Percentiles rank a stretch among this genome's conserved stretches.
These are phyloP conservation scores for Microcebus jonahi DNA, from an alignment of 2,113 vertebrate genomes.

Conservation along the genomic window DNA sequence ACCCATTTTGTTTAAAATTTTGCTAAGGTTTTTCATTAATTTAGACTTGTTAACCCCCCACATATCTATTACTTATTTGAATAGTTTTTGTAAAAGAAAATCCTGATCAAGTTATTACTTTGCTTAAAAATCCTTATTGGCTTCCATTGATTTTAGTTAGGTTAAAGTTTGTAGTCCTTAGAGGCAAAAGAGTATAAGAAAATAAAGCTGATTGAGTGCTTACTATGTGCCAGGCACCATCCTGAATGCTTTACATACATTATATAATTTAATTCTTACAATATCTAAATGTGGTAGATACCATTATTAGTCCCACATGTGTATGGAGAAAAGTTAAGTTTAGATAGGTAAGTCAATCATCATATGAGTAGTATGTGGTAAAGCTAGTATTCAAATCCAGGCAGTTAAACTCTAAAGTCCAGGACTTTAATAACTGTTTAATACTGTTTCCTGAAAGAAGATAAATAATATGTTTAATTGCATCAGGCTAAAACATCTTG, in stretches of 20 bases:
- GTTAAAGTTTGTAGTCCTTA: not conserved
- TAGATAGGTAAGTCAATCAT: not conserved
- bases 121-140: not conserved
- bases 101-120: not conserved
- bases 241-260: not conserved
- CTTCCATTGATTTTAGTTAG: conserved; percentile 33
- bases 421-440: not conserved
- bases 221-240: not conserved
- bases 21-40: conserved; percentile 30
- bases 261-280: conserved; percentile 15
- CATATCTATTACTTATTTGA: not conserved
- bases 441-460: not conserved
- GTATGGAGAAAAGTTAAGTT: not conserved
- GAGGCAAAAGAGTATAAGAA: not conserved
- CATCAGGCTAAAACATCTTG: not conserved
- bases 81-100: conserved; percentile 39
- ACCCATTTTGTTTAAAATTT: not conserved
- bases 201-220: not conserved
- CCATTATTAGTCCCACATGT: not conserved
- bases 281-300: not conserved
- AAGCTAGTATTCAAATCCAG: not conserved
- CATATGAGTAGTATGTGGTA: not conserved
- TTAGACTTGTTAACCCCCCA: not conserved
- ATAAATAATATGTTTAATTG: not conserved
- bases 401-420: not conserved